Conservation (phyloP, 2,888 invertebrate genomes). For the Galeopsomyia nigrocyanea region DNA sequence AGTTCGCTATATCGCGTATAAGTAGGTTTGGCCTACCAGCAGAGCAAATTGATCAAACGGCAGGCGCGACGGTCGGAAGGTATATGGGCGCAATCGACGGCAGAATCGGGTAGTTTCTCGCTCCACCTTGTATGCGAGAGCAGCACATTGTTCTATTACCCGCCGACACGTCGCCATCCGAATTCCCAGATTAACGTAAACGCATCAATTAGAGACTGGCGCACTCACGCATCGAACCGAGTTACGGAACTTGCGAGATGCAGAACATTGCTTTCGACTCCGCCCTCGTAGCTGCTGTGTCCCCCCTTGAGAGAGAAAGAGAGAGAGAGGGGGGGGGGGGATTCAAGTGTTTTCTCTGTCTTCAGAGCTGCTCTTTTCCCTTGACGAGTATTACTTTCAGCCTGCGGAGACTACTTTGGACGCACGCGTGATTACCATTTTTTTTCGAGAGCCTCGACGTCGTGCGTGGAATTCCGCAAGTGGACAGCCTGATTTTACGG, state of each 20-base stretch:
- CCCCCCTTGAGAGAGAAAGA: conserved; percentile 28
- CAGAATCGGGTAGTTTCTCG: conserved; percentile 2
- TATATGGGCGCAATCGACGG: conserved; percentile 25
- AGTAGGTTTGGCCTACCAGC: conserved; percentile 6
- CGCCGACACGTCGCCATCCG: conserved; percentile 19
- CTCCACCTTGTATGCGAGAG: background rate
- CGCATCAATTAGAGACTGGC: conserved; percentile 48
- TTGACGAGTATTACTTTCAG: conserved; percentile 40
- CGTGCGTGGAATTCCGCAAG: background rate
- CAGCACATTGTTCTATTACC: conserved; percentile 39
- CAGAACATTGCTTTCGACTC: conserved; percentile 48
- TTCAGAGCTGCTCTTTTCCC: conserved; percentile 34
- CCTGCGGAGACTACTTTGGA: conserved; percentile 16
- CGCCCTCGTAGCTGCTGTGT: conserved; percentile 32
- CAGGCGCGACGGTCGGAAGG: background rate
- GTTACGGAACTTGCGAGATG: conserved; percentile 43
- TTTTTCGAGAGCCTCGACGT: conserved; percentile 2
- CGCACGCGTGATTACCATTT: conserved; percentile 38
- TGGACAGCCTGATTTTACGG: no score
- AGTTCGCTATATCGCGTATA: no score
- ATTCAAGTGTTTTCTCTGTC: conserved; percentile 28
- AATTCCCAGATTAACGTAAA: conserved; percentile 47
- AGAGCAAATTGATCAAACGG: conserved; percentile 38
- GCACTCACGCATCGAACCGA: conserved; percentile 38
- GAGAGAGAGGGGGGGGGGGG: conserved; percentile 33